These are phyloP conservation scores for Bibio marci DNA, from an alignment of 2,888 invertebrate species.

Conservation along the genomic window DNA sequence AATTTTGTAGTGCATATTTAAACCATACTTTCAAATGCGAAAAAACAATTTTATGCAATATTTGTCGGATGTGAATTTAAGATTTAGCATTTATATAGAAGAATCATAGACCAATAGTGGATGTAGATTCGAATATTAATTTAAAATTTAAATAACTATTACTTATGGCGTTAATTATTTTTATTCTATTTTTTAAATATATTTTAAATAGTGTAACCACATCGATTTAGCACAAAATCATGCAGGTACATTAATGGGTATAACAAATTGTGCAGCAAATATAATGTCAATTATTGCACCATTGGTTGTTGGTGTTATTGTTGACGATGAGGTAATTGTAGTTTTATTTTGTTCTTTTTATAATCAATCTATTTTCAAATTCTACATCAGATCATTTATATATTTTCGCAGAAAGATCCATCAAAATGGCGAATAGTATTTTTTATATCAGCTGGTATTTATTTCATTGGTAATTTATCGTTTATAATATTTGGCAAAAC, in stretches of 20 bases:
- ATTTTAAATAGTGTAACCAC: constrained; percentile 42
- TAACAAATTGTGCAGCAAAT: constrained; percentile 65
- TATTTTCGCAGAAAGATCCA: constrained; percentile 44
- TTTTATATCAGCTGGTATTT: constrained; percentile 51
- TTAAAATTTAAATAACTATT: no score
- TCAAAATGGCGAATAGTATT: constrained; percentile 59
- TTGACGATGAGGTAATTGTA: constrained; percentile 45
- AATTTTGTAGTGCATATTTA: no score
- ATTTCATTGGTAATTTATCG: constrained; percentile 48
- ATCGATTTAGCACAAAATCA: constrained; percentile 73
- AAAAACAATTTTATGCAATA: no score
- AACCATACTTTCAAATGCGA: no score
- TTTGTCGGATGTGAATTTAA: no score
- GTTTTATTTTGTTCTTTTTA: constrained; percentile 3
- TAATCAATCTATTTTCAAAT: neutral
- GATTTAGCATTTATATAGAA: no score
- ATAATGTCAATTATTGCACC: constrained; percentile 67
- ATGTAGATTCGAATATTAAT: no score
- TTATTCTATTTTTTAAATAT: constrained; percentile 12
- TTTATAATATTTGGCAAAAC: constrained; percentile 52
- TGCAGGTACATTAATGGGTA: constrained; percentile 70
- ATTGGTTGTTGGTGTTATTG: constrained; percentile 48
- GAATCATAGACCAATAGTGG: no score
- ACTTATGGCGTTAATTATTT: neutral
- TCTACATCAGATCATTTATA: constrained; percentile 21